Evolutionary conservation across 1,140 invertebrate genomes (phyloP), one percentile per base, ranked within the genome.

Genomic region (Drosophila carrolli): DNA sequence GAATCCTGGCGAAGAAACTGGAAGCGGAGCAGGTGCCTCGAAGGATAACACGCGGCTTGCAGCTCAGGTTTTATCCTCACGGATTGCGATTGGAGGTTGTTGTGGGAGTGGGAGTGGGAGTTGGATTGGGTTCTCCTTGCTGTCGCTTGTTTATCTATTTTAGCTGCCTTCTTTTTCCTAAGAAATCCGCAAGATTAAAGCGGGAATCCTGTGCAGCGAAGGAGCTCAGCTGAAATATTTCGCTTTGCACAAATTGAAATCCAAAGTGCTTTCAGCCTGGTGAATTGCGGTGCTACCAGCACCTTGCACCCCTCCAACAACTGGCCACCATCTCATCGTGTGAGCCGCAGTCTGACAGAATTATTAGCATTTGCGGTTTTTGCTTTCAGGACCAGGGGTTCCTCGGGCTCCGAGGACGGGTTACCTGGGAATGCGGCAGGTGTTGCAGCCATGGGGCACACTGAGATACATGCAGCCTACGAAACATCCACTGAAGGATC

Each of bases 201-300:
- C 84, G 55, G 47, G 60, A 55, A 50, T 75, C 50, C 70, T 46
- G 70, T 76, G 60, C 62, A 58, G 62, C 47, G 27, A 47, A 78
- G 67, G 77, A 89, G 84, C 84, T 72, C 84, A 89, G 84, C 85
- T 89, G 85, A 89, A 89, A 89, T 89, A 89, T 89, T 89, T 89
- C 84, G 80, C 50, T 89, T 78, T 81, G 68, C 65, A 84, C 85
- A 89, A 89, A 89, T 89, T 89, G 84, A 89, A 89, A 89, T 89
- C 84, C 84, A 89, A 89, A 89, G 84, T 89, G 85, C 84, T 89
- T 89, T 66, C 80, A 60, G 73, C 55, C 83, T 77, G 58, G 66
- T 74, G 63, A 68, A 75, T 75, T 76, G 73, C 75, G 57, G 58
- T 58, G 57, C 41, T 41, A 46, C 60, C 63, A 27, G 35, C 32